These are phyloP conservation scores for Aradophagus sp. DNA, from an alignment of 1,140 invertebrate species.

Conservation along the genomic window DNA sequence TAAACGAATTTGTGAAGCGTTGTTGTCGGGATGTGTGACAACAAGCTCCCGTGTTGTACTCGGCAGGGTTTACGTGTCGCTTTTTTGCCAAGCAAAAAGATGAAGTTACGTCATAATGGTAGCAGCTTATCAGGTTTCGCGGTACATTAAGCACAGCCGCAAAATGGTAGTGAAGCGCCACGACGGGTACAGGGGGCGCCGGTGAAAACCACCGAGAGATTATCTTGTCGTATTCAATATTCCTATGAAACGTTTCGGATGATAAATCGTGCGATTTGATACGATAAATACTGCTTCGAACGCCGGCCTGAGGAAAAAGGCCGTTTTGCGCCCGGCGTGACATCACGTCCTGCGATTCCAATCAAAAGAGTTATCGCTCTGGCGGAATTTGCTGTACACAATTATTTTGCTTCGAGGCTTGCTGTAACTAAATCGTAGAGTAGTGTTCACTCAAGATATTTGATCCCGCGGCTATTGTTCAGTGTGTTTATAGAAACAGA, in stretches of 20 bases:
- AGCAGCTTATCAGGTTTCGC: constrained; percentile 68
- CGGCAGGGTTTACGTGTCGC: constrained; percentile 38
- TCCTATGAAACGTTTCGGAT: constrained; percentile 68
- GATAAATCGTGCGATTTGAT: constrained; percentile 67
- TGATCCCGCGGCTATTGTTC: no score
- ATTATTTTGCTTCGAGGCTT: no score
- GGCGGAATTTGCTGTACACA: no score
- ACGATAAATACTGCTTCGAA: constrained; percentile 57
- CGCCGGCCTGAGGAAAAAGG: constrained; percentile 24
- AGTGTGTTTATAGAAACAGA: no score
- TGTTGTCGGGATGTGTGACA: no score
- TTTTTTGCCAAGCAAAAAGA: constrained; percentile 60
- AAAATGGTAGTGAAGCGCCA: constrained; percentile 53
- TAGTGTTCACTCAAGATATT: no score
- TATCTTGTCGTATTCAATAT: constrained; percentile 73
- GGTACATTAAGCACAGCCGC: constrained; percentile 69
- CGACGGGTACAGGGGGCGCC: constrained; percentile 28
- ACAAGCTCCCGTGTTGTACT: no score
- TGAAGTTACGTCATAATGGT: constrained; percentile 60
- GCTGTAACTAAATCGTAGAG: no score
- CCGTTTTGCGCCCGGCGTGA: constrained; percentile 12
- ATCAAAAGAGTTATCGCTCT: no score
- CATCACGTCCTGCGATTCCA: constrained; percentile 1
- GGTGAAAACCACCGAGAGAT: constrained; percentile 62
- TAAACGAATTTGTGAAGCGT: no score